A percentile compares a stretch with the other conserved stretches of the same genome.
phyloP scores from a whole-genome alignment of 1,140 invertebrate genomes.

The Papilio glaucus region DNA sequence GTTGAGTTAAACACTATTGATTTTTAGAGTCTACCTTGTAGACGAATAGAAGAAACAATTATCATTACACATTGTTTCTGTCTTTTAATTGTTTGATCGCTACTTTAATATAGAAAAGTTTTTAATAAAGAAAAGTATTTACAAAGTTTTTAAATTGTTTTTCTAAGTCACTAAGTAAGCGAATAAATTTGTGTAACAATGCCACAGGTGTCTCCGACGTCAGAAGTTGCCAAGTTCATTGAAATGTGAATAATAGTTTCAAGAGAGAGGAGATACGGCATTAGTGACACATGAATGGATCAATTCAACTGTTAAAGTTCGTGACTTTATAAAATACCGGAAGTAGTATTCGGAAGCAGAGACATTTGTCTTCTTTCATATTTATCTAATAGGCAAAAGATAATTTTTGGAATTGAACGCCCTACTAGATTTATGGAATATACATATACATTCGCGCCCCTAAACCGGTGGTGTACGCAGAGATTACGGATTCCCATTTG shows the following conservation, averaged over 20 bases:
- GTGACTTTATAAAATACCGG: background rate
- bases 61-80: too few species aligned
- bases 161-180: background rate
- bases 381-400: background rate
- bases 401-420: background rate
- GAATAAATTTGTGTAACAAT: background rate
- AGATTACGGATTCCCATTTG: too few species aligned
- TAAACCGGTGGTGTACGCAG: too few species aligned
- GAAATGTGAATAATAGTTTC: background rate
- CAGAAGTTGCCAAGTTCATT: conserved; percentile 9
- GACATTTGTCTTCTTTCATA: background rate
- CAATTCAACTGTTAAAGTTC: background rate
- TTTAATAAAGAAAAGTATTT: background rate
- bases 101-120: background rate
- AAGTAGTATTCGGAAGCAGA: background rate
- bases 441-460: too few species aligned
- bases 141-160: background rate
- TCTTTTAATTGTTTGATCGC: background rate
- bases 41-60: too few species aligned
- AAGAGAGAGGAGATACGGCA: background rate
- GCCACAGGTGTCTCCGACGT: background rate
- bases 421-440: too few species aligned
- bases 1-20: too few species aligned
- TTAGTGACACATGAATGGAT: background rate
- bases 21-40: too few species aligned